phyloP scores from a whole-genome alignment of 1,140 invertebrate genomes.

The Papilio polyxenes region DNA sequence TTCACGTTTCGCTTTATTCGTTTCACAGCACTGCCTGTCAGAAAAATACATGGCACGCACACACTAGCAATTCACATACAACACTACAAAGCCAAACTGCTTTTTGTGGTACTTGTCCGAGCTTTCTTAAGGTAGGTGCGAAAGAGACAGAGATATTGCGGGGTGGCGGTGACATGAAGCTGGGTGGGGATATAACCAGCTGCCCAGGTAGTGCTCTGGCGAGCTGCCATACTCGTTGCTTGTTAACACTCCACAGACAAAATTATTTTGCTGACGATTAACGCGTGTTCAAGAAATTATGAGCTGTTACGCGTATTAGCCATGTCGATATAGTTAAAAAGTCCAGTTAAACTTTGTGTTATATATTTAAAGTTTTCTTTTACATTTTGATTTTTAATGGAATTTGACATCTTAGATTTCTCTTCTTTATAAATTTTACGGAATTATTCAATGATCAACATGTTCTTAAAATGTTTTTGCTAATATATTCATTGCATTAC shows the following conservation, averaged over 20 bases:
- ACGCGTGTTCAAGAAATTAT: slow-evolving; percentile 55
- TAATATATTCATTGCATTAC: neutral
- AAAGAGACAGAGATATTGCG: slow-evolving; percentile 64
- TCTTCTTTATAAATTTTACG: neutral
- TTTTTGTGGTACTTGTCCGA: slow-evolving; percentile 72
- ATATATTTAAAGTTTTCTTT: neutral
- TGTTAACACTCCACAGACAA: slow-evolving; percentile 72
- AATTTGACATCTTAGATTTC: neutral
- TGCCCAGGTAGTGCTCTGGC: slow-evolving; percentile 75
- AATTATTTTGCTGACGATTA: slow-evolving; percentile 68
- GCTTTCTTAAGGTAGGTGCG: slow-evolving; percentile 65
- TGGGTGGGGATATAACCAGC: slow-evolving; percentile 74
- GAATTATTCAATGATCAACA: neutral
- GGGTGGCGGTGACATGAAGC: slow-evolving; percentile 55
- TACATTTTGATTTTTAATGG: neutral
- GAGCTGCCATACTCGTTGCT: slow-evolving; percentile 69
- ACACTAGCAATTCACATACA: slow-evolving; percentile 53
- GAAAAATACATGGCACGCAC: slow-evolving; percentile 74
- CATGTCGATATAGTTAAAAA: neutral
- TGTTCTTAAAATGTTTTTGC: too few relatives aligned
- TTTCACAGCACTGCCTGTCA: slow-evolving; percentile 58
- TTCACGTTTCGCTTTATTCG: slow-evolving; percentile 59
- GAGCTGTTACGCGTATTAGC: slow-evolving; percentile 26
- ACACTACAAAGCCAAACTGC: slow-evolving; percentile 73
- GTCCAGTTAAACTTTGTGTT: neutral